Evolutionary conservation across 2,888 invertebrate genomes (phyloP).

Genomic region (Holacanthella duospinosa): DNA sequence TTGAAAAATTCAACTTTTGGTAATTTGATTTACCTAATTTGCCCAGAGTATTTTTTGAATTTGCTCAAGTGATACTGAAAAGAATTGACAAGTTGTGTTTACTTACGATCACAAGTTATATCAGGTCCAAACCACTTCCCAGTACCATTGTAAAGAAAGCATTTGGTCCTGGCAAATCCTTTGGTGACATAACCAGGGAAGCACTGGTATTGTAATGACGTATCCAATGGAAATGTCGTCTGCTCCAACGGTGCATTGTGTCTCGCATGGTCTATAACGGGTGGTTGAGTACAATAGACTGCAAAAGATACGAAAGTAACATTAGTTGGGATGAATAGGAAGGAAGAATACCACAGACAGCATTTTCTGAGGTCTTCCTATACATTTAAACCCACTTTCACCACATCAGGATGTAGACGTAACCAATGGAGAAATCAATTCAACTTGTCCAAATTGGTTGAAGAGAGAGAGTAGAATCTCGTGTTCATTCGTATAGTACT

Average conservation of each 20-base stretch:
- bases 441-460: background rate
- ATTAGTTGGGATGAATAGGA: background rate
- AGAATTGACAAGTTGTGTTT: no score
- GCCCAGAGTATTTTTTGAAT: no score
- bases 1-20: no score
- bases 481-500: background rate
- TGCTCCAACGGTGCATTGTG: slow-evolving; percentile 82
- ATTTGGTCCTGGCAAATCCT: slow-evolving; percentile 86
- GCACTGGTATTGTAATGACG: slow-evolving; percentile 84
- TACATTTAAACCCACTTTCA: background rate
- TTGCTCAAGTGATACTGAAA: no score
- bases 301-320: background rate
- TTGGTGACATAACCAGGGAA: slow-evolving; percentile 86
- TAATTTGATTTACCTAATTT: no score
- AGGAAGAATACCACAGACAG: no score
- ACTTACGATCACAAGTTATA: slow-evolving; percentile 85
- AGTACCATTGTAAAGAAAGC: slow-evolving; percentile 69
- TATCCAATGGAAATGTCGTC: slow-evolving; percentile 77
- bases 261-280: slow-evolving; percentile 70
- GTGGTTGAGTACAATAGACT: slow-evolving; percentile 71
- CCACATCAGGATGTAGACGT: background rate
- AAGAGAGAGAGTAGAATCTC: background rate
- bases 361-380: no score
- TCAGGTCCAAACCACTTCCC: slow-evolving; percentile 97
- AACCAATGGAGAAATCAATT: background rate